Evolutionary conservation across 2,113 vertebrate species (phyloP).

Genomic region (Microtus pennsylvanicus): DNA sequence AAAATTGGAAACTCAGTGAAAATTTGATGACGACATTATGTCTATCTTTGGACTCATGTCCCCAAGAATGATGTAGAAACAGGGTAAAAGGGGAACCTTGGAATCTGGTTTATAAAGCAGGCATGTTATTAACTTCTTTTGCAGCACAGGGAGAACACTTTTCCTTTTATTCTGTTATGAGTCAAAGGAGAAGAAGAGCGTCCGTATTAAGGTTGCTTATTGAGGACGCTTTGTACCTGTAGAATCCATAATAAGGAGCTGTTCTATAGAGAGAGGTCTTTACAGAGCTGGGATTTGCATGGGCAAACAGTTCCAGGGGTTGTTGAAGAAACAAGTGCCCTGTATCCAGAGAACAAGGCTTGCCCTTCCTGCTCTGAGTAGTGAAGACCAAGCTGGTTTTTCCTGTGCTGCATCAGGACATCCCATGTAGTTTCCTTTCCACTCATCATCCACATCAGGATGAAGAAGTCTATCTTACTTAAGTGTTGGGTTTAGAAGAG

Average conservation of each 20-base stretch:
- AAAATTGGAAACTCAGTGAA: background rate
- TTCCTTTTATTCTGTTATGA: background rate
- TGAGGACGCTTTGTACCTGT: background rate
- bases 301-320: background rate
- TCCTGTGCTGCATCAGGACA: background rate
- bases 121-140: background rate
- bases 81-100: background rate
- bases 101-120: background rate
- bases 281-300: background rate
- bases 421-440: background rate
- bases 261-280: background rate
- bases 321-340: slow-evolving; percentile 3
- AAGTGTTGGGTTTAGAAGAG: background rate
- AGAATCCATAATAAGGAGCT: background rate
- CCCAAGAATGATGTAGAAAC: background rate
- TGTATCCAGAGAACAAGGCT: background rate
- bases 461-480: background rate
- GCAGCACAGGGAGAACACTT: background rate
- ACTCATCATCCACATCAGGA: background rate
- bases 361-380: background rate
- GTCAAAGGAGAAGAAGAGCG: background rate
- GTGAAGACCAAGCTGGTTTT: background rate
- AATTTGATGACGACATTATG: background rate
- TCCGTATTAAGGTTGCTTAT: background rate
- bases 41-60: background rate